Evolutionary conservation across 2,797 vertebrate species (phyloP), one percentile per base, ranked within the genome.

Genomic region (Sciurus carolinensis): DNA sequence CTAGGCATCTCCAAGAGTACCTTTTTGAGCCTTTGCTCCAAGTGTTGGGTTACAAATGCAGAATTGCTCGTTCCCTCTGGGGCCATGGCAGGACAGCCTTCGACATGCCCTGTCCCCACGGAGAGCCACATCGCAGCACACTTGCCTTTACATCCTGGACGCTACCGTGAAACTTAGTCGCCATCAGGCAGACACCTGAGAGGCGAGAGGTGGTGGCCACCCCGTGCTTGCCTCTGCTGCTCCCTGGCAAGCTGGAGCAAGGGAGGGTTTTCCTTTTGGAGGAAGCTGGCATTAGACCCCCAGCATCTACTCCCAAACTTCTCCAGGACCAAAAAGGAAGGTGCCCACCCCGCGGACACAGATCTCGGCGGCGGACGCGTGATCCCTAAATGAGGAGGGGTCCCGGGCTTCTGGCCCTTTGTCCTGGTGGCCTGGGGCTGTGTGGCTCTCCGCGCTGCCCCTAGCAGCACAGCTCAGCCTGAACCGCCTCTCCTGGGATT

Each of bases 321-420:
- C 57, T 8, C 0, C 12, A 75, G 39, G 7, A 42, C 20, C 69
- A 67, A 73, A 30, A 52, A 47, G 36, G 14, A 36, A 3, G 22
- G 73, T 2, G 0, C 17, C 64, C 3, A 0, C 6, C 8, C 72
- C 79, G 7, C 22, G 36, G 11, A 39, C 10, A 9, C 4, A 24
- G n/a, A 12, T 7, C 87, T 22, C 39, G 5, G 13, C 3, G 59
- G 10, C 71, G 4, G 11, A 8, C 0, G 14, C 10, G 18, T 13
- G 36, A 36, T 72, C 66, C 33, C 8, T 7, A 42, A 0, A 0
- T 26, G 72, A 66, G 10, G 24, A 33, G n/a, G 0, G 0, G 13
- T 15, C 28, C 4, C 5, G 20, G 73, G 50, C 75, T 94, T 69
- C 33, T 24, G 62, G 59, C 18, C 5, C 18, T 1, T 14, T 7